Evolutionary conservation across 2,888 invertebrate genomes (phyloP).

Genomic region (Bellardia pandia): DNA sequence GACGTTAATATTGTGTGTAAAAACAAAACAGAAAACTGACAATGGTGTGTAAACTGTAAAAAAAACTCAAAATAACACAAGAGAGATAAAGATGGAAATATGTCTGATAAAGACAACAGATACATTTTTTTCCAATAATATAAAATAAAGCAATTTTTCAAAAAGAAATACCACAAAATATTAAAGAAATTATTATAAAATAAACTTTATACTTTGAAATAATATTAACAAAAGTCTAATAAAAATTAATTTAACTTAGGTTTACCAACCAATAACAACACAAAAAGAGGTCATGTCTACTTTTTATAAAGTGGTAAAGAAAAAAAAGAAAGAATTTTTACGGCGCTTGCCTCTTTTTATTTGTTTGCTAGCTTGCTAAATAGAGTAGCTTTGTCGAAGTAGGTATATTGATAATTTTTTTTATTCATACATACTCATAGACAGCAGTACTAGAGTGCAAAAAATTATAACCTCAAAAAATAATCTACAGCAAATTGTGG

Average conservation of each 20-base stretch:
- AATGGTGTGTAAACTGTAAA: constrained; percentile 63
- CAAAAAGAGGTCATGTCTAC: constrained; percentile 70
- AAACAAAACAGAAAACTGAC: constrained; percentile 66
- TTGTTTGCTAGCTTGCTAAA: constrained; percentile 33
- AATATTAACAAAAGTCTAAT: neutral
- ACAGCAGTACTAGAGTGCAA: constrained; percentile 35
- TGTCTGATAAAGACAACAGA: constrained; percentile 36
- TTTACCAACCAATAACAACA: constrained; percentile 42
- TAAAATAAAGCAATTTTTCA: neutral
- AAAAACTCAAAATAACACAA: constrained; percentile 42
- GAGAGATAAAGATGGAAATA: constrained; percentile 60
- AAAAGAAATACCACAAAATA: neutral
- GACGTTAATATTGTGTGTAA: constrained; percentile 45
- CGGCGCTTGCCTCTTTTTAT: constrained; percentile 68
- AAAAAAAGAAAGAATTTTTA: constrained; percentile 58
- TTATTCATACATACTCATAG: constrained; percentile 37
- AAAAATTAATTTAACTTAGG: constrained; percentile 3
- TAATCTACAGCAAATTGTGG: constrained; percentile 28
- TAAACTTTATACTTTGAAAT: too few species aligned
- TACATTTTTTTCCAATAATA: constrained; percentile 27
- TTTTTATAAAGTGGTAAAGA: constrained; percentile 54
- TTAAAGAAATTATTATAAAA: neutral
- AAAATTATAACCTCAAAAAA: constrained; percentile 68
- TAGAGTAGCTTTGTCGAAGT: constrained; percentile 36
- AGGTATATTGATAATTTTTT: constrained; percentile 58